Percentiles rank a stretch among this genome's conserved stretches.
Conservation (phyloP, 1,140 invertebrate genomes). For the Tribolium madens region DNA sequence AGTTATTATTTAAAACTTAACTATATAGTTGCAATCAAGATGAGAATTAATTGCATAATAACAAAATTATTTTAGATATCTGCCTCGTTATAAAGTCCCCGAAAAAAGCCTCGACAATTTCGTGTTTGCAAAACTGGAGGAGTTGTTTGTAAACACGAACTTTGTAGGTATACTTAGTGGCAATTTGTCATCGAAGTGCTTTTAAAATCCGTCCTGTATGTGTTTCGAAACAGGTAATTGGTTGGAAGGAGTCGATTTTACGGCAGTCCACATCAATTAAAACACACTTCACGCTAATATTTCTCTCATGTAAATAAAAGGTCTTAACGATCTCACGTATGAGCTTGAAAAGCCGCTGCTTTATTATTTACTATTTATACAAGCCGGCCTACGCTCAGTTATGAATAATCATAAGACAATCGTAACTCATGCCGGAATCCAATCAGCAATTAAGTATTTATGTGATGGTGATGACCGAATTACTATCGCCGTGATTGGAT, state of each 20-base stretch:
- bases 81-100: neutral
- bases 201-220: conserved; percentile 1
- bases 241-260: conserved; percentile 39
- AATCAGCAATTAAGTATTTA: conserved; percentile 38
- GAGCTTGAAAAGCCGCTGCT: conserved; percentile 23
- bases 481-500: conserved; percentile 22
- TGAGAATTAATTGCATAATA: neutral
- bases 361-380: conserved; percentile 39
- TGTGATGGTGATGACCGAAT: conserved; percentile 34
- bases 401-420: conserved; percentile 39
- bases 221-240: conserved; percentile 37
- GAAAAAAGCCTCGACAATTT: neutral
- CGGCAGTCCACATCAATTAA: conserved; percentile 38
- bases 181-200: conserved; percentile 27
- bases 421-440: conserved; percentile 37
- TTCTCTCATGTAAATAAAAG: conserved; percentile 40
- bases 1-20: neutral
- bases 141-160: conserved; percentile 1
- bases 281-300: conserved; percentile 40
- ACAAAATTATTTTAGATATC: neutral
- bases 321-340: conserved; percentile 42
- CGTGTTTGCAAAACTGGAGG: neutral
- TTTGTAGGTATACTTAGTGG: conserved; percentile 5
- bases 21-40: neutral
- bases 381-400: conserved; percentile 21